Evolutionary conservation across 2,113 vertebrate species (phyloP).

Genomic region (Podarcis muralis): DNA sequence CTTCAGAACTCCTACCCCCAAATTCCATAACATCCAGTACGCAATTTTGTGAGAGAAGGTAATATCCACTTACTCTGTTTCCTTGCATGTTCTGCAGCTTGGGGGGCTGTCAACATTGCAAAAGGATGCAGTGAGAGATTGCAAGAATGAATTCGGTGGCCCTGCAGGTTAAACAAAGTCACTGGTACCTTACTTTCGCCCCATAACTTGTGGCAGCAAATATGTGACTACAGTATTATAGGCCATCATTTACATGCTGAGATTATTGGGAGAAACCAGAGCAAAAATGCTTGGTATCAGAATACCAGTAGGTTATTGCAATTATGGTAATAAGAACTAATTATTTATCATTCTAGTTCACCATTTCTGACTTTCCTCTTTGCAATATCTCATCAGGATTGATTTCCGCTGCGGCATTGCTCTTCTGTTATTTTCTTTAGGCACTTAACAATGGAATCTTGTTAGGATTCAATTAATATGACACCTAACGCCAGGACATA

Average conservation of each 20-base stretch:
- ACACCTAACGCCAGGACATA: too few relatives aligned
- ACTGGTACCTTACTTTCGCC: neutral
- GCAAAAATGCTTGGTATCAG: neutral
- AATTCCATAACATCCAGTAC: neutral
- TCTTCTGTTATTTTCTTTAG: neutral
- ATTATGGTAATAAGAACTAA: neutral
- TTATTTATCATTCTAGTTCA: neutral
- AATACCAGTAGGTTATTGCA: neutral
- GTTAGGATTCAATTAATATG: too few relatives aligned
- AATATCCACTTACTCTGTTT: conserved; percentile 78
- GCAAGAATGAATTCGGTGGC: conserved; percentile 65
- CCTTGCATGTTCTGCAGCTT: conserved; percentile 77
- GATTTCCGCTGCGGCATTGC: neutral
- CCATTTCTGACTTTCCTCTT: neutral
- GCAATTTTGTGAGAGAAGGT: neutral
- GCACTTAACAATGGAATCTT: too few relatives aligned
- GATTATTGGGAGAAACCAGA: neutral
- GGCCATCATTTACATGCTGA: neutral
- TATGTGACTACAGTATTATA: neutral
- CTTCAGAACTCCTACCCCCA: neutral
- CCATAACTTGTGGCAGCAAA: neutral
- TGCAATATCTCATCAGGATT: neutral
- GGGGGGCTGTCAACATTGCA: conserved; percentile 84
- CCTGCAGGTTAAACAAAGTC: conserved; percentile 18
- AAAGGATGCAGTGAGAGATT: conserved; percentile 84